These are phyloP conservation scores for Corynorhinus townsendii DNA, from an alignment of 2,113 vertebrate genomes.

Conservation along the genomic window DNA sequence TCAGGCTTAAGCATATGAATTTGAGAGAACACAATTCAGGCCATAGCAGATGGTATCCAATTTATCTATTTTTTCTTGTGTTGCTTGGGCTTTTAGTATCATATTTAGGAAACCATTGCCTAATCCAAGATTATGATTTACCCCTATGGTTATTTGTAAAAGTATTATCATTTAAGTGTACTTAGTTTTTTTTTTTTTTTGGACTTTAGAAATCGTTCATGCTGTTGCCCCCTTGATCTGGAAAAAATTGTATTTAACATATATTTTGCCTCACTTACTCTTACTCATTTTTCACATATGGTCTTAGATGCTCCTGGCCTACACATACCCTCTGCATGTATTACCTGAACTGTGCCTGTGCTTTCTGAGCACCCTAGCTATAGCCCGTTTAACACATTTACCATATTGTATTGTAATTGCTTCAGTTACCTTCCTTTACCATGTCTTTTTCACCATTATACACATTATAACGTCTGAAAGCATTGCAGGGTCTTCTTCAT, in stretches of 20 bases:
- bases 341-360: background rate
- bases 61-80: background rate
- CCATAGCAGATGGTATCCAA: background rate
- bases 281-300: background rate
- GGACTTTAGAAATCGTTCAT: background rate
- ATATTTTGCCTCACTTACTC: background rate
- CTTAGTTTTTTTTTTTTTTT: background rate
- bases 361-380: background rate
- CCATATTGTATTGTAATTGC: background rate
- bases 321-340: rapidly evolving
- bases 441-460: background rate
- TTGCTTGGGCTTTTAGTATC: background rate
- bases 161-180: background rate
- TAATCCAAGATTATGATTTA: background rate
- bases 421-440: background rate
- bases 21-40: background rate
- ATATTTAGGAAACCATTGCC: background rate
- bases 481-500: background rate
- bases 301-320: background rate
- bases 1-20: background rate
- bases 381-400: rapidly evolving
- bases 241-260: background rate
- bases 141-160: background rate
- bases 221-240: background rate
- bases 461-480: background rate